Evolutionary conservation across 2,797 vertebrate species (phyloP).

Genomic region (Gallirallus australis): DNA sequence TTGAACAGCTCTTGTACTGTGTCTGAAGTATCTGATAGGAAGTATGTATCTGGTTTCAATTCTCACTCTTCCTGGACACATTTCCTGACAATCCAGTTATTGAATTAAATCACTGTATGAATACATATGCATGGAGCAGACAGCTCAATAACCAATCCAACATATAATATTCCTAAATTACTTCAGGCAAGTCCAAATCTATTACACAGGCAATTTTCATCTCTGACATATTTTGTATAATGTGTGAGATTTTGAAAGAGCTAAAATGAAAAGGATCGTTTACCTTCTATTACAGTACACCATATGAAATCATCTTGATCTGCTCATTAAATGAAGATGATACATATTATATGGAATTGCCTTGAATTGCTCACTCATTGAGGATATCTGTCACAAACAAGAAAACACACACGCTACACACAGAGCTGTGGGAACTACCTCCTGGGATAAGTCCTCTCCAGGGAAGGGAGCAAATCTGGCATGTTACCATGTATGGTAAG

Average conservation of each 20-base stretch:
- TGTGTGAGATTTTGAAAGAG: not conserved
- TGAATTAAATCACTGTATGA: slow-evolving; percentile 21
- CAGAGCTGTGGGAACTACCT: not conserved
- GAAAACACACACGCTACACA: not conserved
- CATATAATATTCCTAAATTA: slow-evolving; percentile 8
- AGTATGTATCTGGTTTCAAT: slow-evolving; percentile 4
- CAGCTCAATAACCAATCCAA: not conserved
- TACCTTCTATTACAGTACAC: not conserved
- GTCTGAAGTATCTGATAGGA: not conserved
- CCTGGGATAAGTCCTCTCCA: not conserved
- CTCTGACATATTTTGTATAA: not conserved
- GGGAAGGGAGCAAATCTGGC: not conserved
- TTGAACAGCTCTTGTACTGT: not conserved
- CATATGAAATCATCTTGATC: not conserved
- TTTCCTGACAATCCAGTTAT: slow-evolving; percentile 8
- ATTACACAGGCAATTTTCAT: not conserved
- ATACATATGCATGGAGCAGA: not conserved
- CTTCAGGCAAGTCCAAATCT: not conserved
- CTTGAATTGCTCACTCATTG: not conserved
- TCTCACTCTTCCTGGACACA: slow-evolving; percentile 10
- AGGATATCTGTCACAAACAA: not conserved
- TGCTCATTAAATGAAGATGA: not conserved
- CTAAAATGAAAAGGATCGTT: not conserved
- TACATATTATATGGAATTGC: not conserved
- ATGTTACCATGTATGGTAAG: not conserved